These are phyloP conservation scores for Lasius platythorax DNA, from an alignment of 2,888 invertebrate species.

Conservation along the genomic window DNA sequence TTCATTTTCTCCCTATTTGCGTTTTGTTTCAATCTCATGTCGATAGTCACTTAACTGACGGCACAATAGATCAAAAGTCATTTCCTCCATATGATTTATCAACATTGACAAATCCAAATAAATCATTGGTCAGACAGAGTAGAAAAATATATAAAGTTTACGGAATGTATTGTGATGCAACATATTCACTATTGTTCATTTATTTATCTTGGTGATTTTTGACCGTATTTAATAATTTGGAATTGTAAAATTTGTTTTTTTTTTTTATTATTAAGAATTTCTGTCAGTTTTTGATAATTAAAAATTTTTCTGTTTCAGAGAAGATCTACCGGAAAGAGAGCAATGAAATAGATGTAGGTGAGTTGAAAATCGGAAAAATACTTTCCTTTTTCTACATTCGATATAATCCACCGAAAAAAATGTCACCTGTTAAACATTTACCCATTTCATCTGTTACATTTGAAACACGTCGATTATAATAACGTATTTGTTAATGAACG, in stretches of 20 bases:
- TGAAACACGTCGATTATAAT: neutral
- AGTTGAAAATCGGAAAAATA: constrained; percentile 45
- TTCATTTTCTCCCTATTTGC: constrained; percentile 15
- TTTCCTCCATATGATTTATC: neutral
- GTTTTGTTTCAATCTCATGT: constrained; percentile 1
- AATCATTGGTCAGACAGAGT: neutral
- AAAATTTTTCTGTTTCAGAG: constrained; percentile 72
- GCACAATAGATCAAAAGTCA: neutral
- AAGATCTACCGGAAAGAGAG: constrained; percentile 39
- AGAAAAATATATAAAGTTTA: neutral
- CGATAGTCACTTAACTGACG: neutral
- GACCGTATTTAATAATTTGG: neutral
- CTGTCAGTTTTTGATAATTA: neutral
- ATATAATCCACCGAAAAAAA: neutral
- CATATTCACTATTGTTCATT: neutral
- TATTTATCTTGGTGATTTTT: neutral
- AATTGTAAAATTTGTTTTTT: neutral
- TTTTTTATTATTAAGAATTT: neutral
- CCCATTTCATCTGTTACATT: constrained; percentile 17
- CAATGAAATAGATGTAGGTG: neutral
- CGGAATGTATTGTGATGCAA: neutral
- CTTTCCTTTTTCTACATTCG: neutral
- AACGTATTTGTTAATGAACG: constrained; percentile 30
- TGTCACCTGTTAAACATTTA: neutral
- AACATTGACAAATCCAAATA: neutral